These are phyloP conservation scores for Rafetus swinhoei DNA, from an alignment of 2,113 vertebrate species.

Conservation along the genomic window DNA sequence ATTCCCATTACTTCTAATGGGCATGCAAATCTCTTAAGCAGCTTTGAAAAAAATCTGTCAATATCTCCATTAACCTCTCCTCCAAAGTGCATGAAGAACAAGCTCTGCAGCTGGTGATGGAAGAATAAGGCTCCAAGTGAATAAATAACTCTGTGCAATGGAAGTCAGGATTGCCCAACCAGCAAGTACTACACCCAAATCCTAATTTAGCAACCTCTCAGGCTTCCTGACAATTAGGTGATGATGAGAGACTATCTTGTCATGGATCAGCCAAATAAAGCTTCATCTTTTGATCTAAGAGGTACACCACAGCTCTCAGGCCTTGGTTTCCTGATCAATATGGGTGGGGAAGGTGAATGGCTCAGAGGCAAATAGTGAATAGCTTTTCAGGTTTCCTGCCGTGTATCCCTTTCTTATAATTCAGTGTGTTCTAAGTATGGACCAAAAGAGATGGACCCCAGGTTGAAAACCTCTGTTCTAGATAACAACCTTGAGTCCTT, in stretches of 20 bases:
- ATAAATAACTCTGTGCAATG: not conserved
- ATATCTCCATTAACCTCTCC: not conserved
- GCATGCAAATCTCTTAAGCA: not conserved
- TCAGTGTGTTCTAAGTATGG: constrained; percentile 28
- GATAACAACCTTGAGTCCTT: no score
- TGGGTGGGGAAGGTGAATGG: not conserved
- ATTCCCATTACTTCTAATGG: not conserved
- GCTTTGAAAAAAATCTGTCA: not conserved
- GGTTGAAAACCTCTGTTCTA: no score
- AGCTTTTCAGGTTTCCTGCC: not conserved
- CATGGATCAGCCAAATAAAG: not conserved
- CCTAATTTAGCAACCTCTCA: constrained; percentile 7
- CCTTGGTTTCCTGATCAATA: constrained; percentile 21
- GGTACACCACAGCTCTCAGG: constrained; percentile 3
- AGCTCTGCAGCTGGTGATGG: not conserved
- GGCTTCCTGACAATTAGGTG: not conserved
- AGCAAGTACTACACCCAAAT: not conserved
- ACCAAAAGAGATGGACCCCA: not conserved
- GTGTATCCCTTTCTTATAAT: constrained; percentile 46
- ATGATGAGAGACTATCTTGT: not conserved
- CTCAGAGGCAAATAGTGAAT: not conserved
- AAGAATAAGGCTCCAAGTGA: not conserved
- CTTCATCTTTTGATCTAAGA: constrained; percentile 18
- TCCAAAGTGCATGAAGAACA: not conserved
- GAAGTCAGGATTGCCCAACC: not conserved